Evolutionary conservation across 1,140 invertebrate genomes (phyloP), one percentile per base, ranked within the genome.

Genomic region (Chrysomallon squamiferum): DNA sequence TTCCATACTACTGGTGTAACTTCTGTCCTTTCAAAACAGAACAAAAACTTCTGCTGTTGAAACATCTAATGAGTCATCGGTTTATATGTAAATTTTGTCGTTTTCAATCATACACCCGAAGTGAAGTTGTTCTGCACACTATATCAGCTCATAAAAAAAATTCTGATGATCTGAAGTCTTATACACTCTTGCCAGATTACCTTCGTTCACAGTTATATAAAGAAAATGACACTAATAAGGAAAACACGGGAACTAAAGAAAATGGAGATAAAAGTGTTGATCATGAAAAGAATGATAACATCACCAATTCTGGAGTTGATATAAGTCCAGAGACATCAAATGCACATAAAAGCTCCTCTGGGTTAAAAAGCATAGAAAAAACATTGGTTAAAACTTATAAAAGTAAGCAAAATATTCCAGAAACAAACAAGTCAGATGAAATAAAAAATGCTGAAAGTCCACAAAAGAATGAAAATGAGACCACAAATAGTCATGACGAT

Each of bases 1-100:
- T 79, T 27, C 68, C 71, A 4, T 75, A 68, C 50, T 82, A 73
- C 43, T 82, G 78, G 78, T 82, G 80, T 63, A 82, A 82, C 52
- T 82, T 82, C 65, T 82, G 80, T 68, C 65, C 76, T 6, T 80
- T 68, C 56, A 72, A 74, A 56, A 71, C 71, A 9, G 69, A 74
- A 38, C 64, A 61, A 2, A 80, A 82, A 65, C 50, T 59, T 11
- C 64, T 38, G 27, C 62, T 82, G 1, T 33, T 77, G 22, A 65
- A 74, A 25, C 80, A 82, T 69, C 62, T 79, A 0, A 72, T 78
- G 60, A 71, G 74, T 11, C 80, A 82, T 59, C 59, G 80, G 1
- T 82, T 82, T 60, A 66, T 72, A 30, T 82, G 80, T 49, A 75
- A 77, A 33, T 74, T 64, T 45, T 82, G 80, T 60, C 60, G 54